Evolutionary conservation across 2,113 vertebrate genomes (phyloP).

Genomic region (Electrona antarctica): DNA sequence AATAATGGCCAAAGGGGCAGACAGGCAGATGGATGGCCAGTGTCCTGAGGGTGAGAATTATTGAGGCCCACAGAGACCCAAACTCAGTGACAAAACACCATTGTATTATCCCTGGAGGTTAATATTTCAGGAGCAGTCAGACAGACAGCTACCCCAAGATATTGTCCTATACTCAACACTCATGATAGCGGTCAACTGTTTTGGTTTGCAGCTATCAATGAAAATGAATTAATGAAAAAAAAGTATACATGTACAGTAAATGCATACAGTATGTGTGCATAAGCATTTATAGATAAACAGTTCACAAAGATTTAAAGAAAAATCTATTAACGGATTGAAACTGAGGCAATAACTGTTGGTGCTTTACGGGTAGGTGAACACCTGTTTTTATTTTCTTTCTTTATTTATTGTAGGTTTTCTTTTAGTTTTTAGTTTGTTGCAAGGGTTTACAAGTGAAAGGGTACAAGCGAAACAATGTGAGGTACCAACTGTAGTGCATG

Average conservation of each 20-base stretch:
- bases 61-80: conserved; percentile 13
- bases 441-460: neutral
- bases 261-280: too few species aligned
- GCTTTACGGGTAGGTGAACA: neutral
- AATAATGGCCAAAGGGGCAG: conserved; percentile 18
- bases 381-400: neutral
- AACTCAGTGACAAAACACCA: conserved; percentile 13
- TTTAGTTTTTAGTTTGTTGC: too few species aligned
- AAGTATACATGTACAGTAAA: too few species aligned
- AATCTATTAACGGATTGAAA: neutral
- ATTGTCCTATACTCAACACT: too few species aligned
- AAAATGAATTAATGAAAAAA: too few species aligned
- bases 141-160: neutral
- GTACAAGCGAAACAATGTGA: neutral
- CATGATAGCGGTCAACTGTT: too few species aligned
- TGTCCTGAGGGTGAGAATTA: conserved; percentile 21
- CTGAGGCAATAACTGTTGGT: neutral
- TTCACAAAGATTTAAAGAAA: too few species aligned
- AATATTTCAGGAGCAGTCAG: conserved; percentile 19
- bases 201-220: too few species aligned
- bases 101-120: conserved; percentile 13
- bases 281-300: too few species aligned
- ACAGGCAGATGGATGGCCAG: conserved; percentile 30
- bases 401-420: neutral
- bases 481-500: conserved; percentile 2